phyloP scores from a whole-genome alignment of 2,888 invertebrate genomes.

The Plusia festucae region DNA sequence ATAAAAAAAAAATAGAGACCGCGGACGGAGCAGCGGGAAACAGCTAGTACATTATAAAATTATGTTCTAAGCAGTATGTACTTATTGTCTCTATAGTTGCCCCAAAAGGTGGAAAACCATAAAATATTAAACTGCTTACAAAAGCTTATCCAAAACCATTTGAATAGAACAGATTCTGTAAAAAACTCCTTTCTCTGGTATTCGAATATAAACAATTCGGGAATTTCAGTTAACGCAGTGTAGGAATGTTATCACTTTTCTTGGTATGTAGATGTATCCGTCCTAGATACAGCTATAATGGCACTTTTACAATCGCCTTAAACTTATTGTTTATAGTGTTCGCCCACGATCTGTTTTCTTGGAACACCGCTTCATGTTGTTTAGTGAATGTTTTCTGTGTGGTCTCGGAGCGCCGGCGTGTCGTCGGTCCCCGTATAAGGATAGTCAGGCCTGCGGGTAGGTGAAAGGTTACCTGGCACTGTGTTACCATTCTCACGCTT shows the following conservation, averaged over 20 bases:
- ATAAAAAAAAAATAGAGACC: no score
- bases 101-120: not conserved
- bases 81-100: no score
- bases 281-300: conserved; percentile 52
- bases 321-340: conserved; percentile 57
- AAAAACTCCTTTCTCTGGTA: conserved; percentile 31
- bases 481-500: conserved; percentile 74
- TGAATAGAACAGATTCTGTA: conserved; percentile 19
- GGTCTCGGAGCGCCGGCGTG: conserved; percentile 68
- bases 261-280: conserved; percentile 36
- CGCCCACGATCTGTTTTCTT: conserved; percentile 61
- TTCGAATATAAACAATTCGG: conserved; percentile 33
- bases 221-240: conserved; percentile 27
- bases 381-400: conserved; percentile 58
- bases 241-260: conserved; percentile 46
- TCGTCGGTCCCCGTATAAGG: conserved; percentile 68
- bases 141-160: conserved; percentile 25
- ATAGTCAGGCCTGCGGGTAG: conserved; percentile 63
- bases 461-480: conserved; percentile 77
- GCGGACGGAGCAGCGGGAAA: no score
- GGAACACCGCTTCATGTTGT: conserved; percentile 55
- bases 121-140: not conserved
- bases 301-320: conserved; percentile 56
- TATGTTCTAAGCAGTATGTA: no score
- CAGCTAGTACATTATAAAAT: no score